phyloP scores from a whole-genome alignment of 2,113 vertebrate genomes.

The Centropus bengalensis region DNA sequence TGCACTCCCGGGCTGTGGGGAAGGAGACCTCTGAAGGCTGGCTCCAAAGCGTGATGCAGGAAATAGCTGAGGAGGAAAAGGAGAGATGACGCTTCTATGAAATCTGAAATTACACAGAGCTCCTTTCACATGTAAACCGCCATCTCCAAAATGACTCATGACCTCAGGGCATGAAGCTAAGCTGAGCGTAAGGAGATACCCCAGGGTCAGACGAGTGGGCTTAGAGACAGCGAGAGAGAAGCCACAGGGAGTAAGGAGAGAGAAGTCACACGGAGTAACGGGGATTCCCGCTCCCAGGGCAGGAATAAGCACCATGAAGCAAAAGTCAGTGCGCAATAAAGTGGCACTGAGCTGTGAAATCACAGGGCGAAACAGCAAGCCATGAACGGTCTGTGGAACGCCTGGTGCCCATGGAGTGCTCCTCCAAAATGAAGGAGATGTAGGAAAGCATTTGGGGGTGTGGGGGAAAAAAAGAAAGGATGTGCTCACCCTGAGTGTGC shows the following conservation, averaged over 20 bases:
- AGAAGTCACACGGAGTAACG: not conserved
- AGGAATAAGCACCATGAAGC: not conserved
- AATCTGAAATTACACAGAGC: not conserved
- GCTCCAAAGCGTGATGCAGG: not conserved
- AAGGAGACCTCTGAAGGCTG: not conserved
- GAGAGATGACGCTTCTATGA: constrained; percentile 9
- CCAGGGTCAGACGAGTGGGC: not conserved
- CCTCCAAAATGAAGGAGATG: not conserved
- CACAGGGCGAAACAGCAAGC: not conserved
- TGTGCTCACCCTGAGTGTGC: not conserved
- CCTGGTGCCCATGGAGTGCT: not conserved
- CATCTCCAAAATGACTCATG: constrained; percentile 43
- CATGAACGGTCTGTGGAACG: not conserved
- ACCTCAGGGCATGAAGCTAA: not conserved
- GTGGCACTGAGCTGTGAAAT: not conserved
- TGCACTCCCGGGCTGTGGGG: not conserved
- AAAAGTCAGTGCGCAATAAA: not conserved
- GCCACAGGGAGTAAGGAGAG: not conserved
- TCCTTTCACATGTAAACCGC: constrained; percentile 29
- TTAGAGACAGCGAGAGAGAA: not conserved
- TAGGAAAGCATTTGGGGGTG: not conserved
- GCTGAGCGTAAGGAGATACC: not conserved
- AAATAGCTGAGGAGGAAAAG: not conserved
- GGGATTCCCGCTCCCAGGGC: not conserved
- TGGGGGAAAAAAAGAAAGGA: not conserved